Percentiles rank a stretch among this genome's conserved stretches.
Evolutionary conservation across 2,888 invertebrate genomes (phyloP).

Genomic region (Unio delphinus): DNA sequence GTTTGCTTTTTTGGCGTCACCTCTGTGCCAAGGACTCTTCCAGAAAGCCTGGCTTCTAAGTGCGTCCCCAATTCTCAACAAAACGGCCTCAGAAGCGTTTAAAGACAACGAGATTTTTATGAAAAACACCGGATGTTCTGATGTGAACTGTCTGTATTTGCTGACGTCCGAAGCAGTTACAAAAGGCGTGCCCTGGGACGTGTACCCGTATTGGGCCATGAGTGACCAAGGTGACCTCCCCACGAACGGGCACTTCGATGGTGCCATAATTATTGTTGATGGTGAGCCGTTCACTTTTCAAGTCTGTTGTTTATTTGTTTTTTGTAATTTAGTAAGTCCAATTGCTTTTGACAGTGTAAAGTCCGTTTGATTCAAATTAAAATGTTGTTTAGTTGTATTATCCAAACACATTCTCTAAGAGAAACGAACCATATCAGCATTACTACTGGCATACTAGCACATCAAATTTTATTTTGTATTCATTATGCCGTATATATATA

Average conservation of each 20-base stretch:
- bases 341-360: no score
- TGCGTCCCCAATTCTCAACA: slow-evolving; percentile 52
- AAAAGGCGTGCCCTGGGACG: slow-evolving; percentile 24
- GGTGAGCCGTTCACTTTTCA: slow-evolving; percentile 10
- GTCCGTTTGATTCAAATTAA: no score
- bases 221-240: slow-evolving; percentile 20
- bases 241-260: slow-evolving; percentile 16
- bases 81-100: slow-evolving; percentile 43
- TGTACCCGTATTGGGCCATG: slow-evolving; percentile 34
- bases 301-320: no score
- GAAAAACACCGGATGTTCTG: slow-evolving; percentile 25
- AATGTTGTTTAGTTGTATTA: no score
- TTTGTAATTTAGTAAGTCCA: no score
- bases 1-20: slow-evolving; percentile 80
- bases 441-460: no score
- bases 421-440: no score
- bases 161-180: slow-evolving; percentile 14
- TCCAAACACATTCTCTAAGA: no score
- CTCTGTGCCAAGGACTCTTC: slow-evolving; percentile 78
- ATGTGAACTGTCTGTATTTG: slow-evolving; percentile 18
- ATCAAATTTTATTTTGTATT: no score
- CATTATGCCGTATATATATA: no score
- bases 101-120: slow-evolving; percentile 50
- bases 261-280: slow-evolving; percentile 27
- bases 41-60: slow-evolving; percentile 72